Conservation (phyloP, 2,888 invertebrate genomes). For the Drosophila anceps region DNA sequence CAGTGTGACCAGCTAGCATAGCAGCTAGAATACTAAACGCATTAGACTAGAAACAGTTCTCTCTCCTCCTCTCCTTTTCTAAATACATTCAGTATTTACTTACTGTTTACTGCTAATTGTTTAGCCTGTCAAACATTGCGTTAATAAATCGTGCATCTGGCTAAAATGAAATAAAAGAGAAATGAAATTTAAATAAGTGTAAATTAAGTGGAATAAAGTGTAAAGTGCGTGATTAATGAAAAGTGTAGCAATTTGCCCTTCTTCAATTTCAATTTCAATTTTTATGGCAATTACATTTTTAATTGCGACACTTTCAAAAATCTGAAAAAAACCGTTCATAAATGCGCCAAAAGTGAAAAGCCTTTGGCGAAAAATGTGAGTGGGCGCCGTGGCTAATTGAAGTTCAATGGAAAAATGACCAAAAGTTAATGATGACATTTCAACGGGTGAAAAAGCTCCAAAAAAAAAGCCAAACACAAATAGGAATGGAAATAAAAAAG, state of each 20-base stretch:
- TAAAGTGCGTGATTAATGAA: neutral
- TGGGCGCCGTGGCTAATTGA: slow-evolving; percentile 64
- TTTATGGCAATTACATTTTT: slow-evolving; percentile 62
- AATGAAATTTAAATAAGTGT: slow-evolving; percentile 33
- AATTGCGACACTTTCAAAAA: slow-evolving; percentile 70
- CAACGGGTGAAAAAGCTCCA: slow-evolving; percentile 34
- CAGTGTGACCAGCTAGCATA: slow-evolving; percentile 1
- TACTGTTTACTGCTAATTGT: slow-evolving; percentile 50
- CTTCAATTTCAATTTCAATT: slow-evolving; percentile 19
- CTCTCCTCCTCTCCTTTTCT: neutral
- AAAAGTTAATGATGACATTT: slow-evolving; percentile 73
- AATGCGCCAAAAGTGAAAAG: slow-evolving; percentile 19
- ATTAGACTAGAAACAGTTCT: neutral
- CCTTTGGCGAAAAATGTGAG: slow-evolving; percentile 34
- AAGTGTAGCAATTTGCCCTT: slow-evolving; percentile 21
- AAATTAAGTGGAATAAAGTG: neutral
- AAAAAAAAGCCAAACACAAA: slow-evolving; percentile 26
- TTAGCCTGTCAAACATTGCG: slow-evolving; percentile 35
- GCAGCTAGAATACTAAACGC: neutral
- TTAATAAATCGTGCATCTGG: slow-evolving; percentile 26
- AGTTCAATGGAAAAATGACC: slow-evolving; percentile 61
- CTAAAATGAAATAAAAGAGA: slow-evolving; percentile 12
- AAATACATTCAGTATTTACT: slow-evolving; percentile 15
- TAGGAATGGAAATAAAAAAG: slow-evolving; percentile 17
- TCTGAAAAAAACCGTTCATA: slow-evolving; percentile 10